Base-by-base conservation (phyloP, 2,113 vertebrate genomes). In the Eupsittula cactorum region DNA sequence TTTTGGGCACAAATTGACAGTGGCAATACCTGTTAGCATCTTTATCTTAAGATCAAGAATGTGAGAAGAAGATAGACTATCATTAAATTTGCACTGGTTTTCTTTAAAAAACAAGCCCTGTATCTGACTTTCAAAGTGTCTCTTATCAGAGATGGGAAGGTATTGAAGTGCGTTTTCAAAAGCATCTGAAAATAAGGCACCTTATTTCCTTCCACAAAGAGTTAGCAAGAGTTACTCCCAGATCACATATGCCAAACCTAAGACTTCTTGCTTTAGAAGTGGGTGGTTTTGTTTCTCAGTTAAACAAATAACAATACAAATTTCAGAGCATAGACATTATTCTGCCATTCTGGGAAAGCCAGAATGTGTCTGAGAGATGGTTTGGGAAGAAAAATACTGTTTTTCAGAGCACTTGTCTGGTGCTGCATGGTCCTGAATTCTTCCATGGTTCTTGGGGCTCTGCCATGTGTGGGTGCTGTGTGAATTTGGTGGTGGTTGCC, bases 1-100 rank as follows among this genome's bases (percentile, higher is more conserved):
- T 75, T 97, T 92, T 92, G 93, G 85, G 69, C 93, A 62, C 11
- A 47, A 79, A 60, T 16, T 92, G 94, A 74, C 41, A 80, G 64
- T 78, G 80, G 75, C 50, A 94, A 53, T 78, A 74, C 86, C 76
- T 93, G 24, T 16, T 74, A 59, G 49, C 65, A 25, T 53, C 93
- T 53, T 68, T 86, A 95, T 37, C 53, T 70, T 10, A 33, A 75
- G 81, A 89, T 78, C 74, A 31, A 79, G 69, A 68, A 18, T 52
- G 37, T 82, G 74, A 83, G 89, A 68, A 50, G 68, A 21, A 70
- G 81, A 81, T 81, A 82, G 55, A 59, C 86, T 81, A 81, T 86
- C 88, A 35, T 68, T 79, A 89, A 82, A 92, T 92, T 82, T 91
- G 74, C 85, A 37, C 28, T 31, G 41, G 19, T 63, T 65, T 74